Base-by-base conservation (phyloP, 2,888 invertebrate species). In the Dasypolia templi region DNA sequence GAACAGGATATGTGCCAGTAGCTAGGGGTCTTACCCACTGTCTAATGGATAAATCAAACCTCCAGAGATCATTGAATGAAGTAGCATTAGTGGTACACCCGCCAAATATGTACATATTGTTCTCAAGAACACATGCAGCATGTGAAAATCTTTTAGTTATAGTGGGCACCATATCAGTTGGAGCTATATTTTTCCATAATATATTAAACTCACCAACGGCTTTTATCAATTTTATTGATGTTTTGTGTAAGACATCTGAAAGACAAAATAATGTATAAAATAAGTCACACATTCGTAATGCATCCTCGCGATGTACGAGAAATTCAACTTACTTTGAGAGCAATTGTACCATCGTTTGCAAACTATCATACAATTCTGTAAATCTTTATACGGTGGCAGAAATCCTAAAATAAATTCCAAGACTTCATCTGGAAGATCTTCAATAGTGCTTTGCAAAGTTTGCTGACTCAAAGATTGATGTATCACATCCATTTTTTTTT, bases 11-110 rank as follows among this genome's bases (percentile, higher is more conserved):
- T 64, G 97, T 98, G 51, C 96, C 99, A 94, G 97, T 98, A 6
- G 98, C 98, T 61, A 98, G 94, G 0, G 98, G 98, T 83, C 99
- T 96, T 32, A 98, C 97, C 99, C 99, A 99, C 85, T 97, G 97
- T 88, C 99, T 96, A 63, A 97, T 97, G 1, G 98, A 98, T 78
- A 99, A 97, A 96, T 99, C 99, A 93, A 99, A 97, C 82, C 97
- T 97, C 99, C 99, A 99, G 49, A 99, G 96, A 95, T 99, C 99
- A 96, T 99, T 99, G 91, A 99, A 99, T 22, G 99, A 99, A 32
- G 99, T 99, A 89, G 98, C 98, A 71, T 98, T 98, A 53, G 98
- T 98, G 19, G 99, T 99, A 88, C 99, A 99, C 12, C 99, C 99
- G 49, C 99, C 99, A 96, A 99, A 99, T 63, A 99, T 97, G 91